Base-by-base conservation (phyloP, 2,113 vertebrate genomes). In the Microcebus lehilahytsara region DNA sequence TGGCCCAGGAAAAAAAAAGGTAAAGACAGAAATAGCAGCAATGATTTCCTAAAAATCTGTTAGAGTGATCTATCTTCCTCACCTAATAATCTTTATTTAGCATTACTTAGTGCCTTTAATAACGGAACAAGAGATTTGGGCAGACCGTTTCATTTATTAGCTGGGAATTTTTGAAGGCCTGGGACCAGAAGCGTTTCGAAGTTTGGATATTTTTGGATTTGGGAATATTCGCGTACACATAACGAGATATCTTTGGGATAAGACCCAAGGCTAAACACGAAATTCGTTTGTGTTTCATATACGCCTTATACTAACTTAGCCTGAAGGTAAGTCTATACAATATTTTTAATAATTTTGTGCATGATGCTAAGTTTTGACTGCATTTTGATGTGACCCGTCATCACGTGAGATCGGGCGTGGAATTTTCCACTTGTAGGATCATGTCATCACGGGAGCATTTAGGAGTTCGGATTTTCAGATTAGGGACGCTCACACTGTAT, bases 31-130 rank as follows among this genome's bases (percentile, higher is more conserved):
- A 90, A 42, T 64, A 91, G 72, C 46, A 40, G 10, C 6, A 90
- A 78, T 11, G 81, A 40, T 40, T 86, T 80, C n/a, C 58, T 95
- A 51, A 88, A 92, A 74, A 74, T 85, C 79, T 85, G 87, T 81
- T 19, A 2, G 6, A n/a, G 6, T 49, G 32, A 81, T 51, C 58
- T 53, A 23, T 87, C 23, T 75, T 83, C 34, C 7, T 9, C 25
- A n/a, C 51, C 51, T 51, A 87, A 72, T 51, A 96, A 49, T 75
- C 56, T 40, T 89, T 88, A 62, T 72, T 51, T 51, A 83, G 6
- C 49, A 85, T 37, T 78, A 40, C 62, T 62, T 67, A 49, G 27
- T 86, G 8, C 3, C 6, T 93, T 94, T 92, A 93, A 77, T 67
- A 53, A 49, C 25, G 42, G 62, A 92, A 80, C 53, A 6, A 87